Evolutionary conservation across 2,113 vertebrate genomes (phyloP).

Genomic region (Catagonus wagneri): DNA sequence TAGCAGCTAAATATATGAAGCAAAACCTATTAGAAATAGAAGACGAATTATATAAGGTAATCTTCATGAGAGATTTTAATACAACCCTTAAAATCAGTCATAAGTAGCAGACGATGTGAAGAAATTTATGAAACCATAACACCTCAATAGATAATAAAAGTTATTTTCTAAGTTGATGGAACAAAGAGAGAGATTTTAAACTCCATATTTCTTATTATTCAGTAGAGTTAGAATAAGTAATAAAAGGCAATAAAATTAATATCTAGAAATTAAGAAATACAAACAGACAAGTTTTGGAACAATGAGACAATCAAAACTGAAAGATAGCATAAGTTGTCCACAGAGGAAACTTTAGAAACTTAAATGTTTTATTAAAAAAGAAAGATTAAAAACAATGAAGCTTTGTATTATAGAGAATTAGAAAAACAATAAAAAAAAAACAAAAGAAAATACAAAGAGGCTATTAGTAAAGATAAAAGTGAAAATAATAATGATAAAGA

Average conservation of each 20-base stretch:
- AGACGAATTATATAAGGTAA: neutral
- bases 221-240: neutral
- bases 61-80: neutral
- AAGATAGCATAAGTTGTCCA: neutral
- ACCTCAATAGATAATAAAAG: neutral
- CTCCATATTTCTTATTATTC: neutral
- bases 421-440: neutral
- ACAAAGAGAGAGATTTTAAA: neutral
- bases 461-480: neutral
- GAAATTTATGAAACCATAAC: neutral
- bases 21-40: slow-evolving; percentile 18
- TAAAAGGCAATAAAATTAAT: neutral
- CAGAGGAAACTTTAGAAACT: neutral
- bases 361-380: neutral
- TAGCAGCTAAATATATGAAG: neutral
- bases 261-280: slow-evolving; percentile 17
- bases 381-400: neutral
- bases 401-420: neutral
- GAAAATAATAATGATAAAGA: neutral
- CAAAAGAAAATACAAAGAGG: neutral
- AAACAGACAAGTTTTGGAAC: neutral
- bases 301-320: neutral
- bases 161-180: slow-evolving; percentile 6
- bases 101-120: neutral
- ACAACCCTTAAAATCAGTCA: neutral